Evolutionary conservation across 2,888 invertebrate species (phyloP).

Genomic region (Calameuta filiformis): DNA sequence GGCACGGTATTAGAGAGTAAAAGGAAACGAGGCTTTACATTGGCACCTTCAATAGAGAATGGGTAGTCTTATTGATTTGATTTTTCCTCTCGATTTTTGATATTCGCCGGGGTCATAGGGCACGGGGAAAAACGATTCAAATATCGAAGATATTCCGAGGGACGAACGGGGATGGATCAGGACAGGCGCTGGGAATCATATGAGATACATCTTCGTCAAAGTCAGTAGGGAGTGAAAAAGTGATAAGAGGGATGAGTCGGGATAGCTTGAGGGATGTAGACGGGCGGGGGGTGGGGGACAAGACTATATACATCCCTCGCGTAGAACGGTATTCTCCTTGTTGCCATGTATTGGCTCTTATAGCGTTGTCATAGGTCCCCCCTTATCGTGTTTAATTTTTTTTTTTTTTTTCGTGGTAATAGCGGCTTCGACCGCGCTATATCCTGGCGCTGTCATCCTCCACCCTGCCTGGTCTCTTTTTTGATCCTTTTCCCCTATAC

Average conservation of each 20-base stretch:
- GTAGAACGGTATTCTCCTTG: no score
- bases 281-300: no score
- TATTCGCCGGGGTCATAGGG: not conserved
- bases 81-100: not conserved
- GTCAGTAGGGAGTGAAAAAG: constrained; percentile 35
- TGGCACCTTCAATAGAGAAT: not conserved
- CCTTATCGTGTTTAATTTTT: no score
- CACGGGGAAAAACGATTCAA: not conserved
- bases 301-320: no score
- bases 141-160: constrained; percentile 1
- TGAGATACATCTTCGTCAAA: constrained; percentile 39
- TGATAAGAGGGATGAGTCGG: constrained; percentile 25
- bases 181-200: not conserved
- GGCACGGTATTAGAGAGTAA: not conserved
- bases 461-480: no score
- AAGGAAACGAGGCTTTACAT: not conserved
- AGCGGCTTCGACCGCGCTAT: no score
- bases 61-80: not conserved
- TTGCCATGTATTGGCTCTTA: no score
- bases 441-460: no score
- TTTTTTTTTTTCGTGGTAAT: no score
- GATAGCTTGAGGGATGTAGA: not conserved
- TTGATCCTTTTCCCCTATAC: no score
- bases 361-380: no score
- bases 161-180: not conserved